Percentiles rank a stretch among this genome's conserved stretches.
Evolutionary conservation across 2,888 invertebrate genomes (phyloP).

Genomic region (Baccha elongata): DNA sequence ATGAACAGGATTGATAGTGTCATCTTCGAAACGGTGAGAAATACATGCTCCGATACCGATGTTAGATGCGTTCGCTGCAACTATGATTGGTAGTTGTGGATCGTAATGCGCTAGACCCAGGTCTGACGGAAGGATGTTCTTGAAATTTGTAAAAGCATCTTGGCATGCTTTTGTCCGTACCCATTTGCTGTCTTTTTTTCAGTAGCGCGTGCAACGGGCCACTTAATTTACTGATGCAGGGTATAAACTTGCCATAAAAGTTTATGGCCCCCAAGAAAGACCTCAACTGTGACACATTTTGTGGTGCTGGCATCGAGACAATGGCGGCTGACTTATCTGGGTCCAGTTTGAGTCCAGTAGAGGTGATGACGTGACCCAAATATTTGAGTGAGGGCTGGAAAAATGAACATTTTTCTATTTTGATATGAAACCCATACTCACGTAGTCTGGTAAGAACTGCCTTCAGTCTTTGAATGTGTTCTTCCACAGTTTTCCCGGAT

Average conservation of each 20-base stretch:
- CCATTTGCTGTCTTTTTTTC: conserved; percentile 16
- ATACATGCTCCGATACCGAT: conserved; percentile 51
- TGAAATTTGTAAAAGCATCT: conserved; percentile 1
- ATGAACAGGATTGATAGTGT: conserved; percentile 76
- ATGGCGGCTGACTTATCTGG: conserved; percentile 52
- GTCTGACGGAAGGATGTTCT: conserved; percentile 40
- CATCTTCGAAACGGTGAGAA: conserved; percentile 73
- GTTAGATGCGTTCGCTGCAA: conserved; percentile 59
- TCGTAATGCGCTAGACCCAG: conserved; percentile 60
- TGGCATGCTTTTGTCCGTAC: background rate
- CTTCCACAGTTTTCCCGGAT: background rate
- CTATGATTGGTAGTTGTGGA: conserved; percentile 56
- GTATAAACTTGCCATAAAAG: conserved; percentile 8
- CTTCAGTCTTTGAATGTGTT: conserved; percentile 11
- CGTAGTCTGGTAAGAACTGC: no score
- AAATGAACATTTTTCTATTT: no score
- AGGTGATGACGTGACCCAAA: no score
- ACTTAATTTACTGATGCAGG: background rate
- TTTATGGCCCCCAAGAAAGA: conserved; percentile 4
- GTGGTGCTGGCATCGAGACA: conserved; percentile 1
- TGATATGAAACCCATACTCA: no score
- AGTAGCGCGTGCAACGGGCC: conserved; percentile 8
- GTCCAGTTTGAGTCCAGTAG: conserved; percentile 57
- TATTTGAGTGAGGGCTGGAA: no score
- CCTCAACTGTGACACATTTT: background rate